Evolutionary conservation across 2,888 invertebrate species (phyloP), one percentile per base, ranked within the genome.

Genomic region (Calameuta pallipes): DNA sequence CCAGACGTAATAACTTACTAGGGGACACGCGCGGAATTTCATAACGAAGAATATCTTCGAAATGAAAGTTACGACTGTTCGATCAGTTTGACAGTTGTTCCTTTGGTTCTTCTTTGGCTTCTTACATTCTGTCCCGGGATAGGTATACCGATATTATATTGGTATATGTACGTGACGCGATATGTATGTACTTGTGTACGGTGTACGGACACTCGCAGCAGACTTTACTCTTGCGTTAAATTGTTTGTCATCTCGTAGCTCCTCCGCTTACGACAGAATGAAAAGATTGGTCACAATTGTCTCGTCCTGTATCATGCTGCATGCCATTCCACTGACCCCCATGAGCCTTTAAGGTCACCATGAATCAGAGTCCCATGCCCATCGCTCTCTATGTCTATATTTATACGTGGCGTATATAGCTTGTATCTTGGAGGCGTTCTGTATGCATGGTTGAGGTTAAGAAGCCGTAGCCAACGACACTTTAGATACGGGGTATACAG

Each of bases 281-380:
- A 87, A 88, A 88, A 88, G 87, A 88, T 88, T 88, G 87, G 85
- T 84, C 87, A 83, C 88, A 88, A 88, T 88, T 88, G 88, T 88
- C 87, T 87, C 88, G 88, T 88, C 88, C 88, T 88, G 88, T 88
- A 85, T 85, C 84, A 84, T 82, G 79, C 82, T 79, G 71, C 78
- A 80, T 79, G 77, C 79, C 81, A 82, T 83, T 84, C 82, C 80
- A 82, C 80, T 80, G 85, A 79, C 83, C 84, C 82, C 81, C 34
- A 15, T 34, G 31, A 71, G 56, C 31, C 33, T 71, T 30, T 71
- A 71, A 71, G 71, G 71, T 71, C 71, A 71, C 71, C 33, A 33
- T 34, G 71, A 15, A 71, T 56, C 56, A 56, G 56, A 23, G 56
- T 23, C 56, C 56, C 23, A 56, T 56, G 56, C 56, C 9, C 23